These are phyloP conservation scores for Marisa cornuarietis DNA, from an alignment of 1,140 invertebrate species.

Conservation along the genomic window DNA sequence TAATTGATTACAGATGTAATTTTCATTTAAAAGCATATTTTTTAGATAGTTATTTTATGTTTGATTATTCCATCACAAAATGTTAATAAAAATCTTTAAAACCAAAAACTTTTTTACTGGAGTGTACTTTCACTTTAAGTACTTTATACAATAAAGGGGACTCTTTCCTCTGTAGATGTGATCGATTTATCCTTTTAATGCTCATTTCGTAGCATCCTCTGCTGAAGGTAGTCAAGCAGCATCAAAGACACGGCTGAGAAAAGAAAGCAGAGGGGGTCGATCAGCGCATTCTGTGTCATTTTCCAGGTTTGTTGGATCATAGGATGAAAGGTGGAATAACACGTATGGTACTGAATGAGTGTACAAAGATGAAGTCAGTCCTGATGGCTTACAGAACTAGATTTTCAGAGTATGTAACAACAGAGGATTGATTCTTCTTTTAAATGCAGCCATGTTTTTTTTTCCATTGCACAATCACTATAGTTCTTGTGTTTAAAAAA, in stretches of 20 bases:
- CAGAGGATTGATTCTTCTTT: neutral
- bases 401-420: no score
- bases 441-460: neutral
- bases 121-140: no score
- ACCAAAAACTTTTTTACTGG: no score
- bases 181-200: neutral
- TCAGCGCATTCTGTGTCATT: slow-evolving; percentile 29
- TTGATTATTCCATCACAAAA: no score
- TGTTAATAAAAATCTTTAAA: no score
- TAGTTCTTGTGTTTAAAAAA: no score
- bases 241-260: slow-evolving; percentile 16
- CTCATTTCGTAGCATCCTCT: neutral
- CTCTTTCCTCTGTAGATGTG: neutral
- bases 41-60: no score
- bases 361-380: no score
- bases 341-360: no score
- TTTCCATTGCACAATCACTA: neutral
- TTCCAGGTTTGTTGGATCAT: slow-evolving; percentile 7
- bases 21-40: no score
- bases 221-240: neutral
- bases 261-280: slow-evolving; percentile 15
- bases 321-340: neutral
- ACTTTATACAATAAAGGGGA: neutral
- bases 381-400: no score
- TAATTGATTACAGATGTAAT: no score